These are phyloP conservation scores for Drosophila kokeensis DNA, from an alignment of 2,888 invertebrate species.

Conservation along the genomic window DNA sequence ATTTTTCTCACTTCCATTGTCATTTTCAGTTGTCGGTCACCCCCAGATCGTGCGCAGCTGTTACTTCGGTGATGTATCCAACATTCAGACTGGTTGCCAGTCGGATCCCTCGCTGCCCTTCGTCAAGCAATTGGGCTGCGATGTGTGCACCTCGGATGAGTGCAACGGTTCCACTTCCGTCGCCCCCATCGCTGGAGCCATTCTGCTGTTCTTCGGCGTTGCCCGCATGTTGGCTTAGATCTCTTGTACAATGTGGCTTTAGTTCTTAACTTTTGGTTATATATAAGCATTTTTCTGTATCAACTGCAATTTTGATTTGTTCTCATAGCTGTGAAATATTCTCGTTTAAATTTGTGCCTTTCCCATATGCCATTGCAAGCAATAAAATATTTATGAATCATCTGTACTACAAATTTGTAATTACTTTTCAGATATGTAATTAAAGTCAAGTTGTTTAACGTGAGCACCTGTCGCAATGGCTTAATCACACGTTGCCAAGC, in stretches of 20 bases:
- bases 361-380: slow-evolving; percentile 19
- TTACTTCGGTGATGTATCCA: slow-evolving; percentile 80
- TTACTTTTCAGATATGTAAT: neutral
- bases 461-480: no score
- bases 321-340: slow-evolving; percentile 40
- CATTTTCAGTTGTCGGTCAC: slow-evolving; percentile 66
- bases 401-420: neutral
- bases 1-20: slow-evolving; percentile 21
- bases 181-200: slow-evolving; percentile 73
- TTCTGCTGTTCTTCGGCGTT: slow-evolving; percentile 76
- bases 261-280: slow-evolving; percentile 46
- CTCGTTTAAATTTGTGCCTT: slow-evolving; percentile 49
- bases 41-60: slow-evolving; percentile 76
- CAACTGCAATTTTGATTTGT: slow-evolving; percentile 23
- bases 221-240: slow-evolving; percentile 82
- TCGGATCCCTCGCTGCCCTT: slow-evolving; percentile 81
- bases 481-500: no score
- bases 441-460: no score
- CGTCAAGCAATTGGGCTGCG: slow-evolving; percentile 80
- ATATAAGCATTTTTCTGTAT: slow-evolving; percentile 31
- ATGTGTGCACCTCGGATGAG: slow-evolving; percentile 81
- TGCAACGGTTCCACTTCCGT: slow-evolving; percentile 79
- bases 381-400: slow-evolving; percentile 31
- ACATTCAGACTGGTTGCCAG: slow-evolving; percentile 79
- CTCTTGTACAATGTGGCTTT: slow-evolving; percentile 30